These are phyloP conservation scores for Oscheius sp. DNA, from an alignment of 2,888 invertebrate species.

Conservation along the genomic window DNA sequence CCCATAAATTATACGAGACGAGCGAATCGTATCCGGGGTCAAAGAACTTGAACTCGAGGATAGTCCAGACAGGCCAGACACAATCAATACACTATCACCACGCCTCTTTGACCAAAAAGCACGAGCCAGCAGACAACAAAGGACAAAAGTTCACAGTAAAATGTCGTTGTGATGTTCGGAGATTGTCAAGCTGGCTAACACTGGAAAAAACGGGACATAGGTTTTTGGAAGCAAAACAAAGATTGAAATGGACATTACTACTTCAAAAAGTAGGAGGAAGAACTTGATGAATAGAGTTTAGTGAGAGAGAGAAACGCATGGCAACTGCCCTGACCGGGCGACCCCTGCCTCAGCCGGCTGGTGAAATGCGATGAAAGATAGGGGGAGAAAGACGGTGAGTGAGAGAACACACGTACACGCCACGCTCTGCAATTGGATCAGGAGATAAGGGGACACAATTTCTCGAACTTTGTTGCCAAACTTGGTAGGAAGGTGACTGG, in stretches of 20 bases:
- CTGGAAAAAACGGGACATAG: neutral
- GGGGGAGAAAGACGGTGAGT: constrained; percentile 23
- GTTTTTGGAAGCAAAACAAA: neutral
- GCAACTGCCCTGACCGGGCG: constrained; percentile 15
- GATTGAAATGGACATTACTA: neutral
- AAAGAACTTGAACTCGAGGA: too few species aligned
- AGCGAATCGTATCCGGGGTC: too few species aligned
- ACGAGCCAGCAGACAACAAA: too few species aligned
- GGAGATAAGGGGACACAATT: neutral
- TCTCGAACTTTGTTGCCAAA: neutral
- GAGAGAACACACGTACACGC: constrained; percentile 27
- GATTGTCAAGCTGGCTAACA: neutral
- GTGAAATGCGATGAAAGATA: constrained; percentile 42
- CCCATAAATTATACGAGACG: too few species aligned
- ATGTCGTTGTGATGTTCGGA: neutral
- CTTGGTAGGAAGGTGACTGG: neutral
- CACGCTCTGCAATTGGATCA: constrained; percentile 9
- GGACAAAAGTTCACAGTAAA: neutral
- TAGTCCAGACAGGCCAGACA: too few species aligned
- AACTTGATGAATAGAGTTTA: neutral
- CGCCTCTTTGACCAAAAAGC: too few species aligned
- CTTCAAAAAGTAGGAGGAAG: neutral
- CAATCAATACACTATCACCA: too few species aligned
- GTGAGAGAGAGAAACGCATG: constrained; percentile 7
- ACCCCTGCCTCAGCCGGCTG: constrained; percentile 14